Evolutionary conservation across 2,888 invertebrate genomes (phyloP).

Genomic region (Salticus scenicus): DNA sequence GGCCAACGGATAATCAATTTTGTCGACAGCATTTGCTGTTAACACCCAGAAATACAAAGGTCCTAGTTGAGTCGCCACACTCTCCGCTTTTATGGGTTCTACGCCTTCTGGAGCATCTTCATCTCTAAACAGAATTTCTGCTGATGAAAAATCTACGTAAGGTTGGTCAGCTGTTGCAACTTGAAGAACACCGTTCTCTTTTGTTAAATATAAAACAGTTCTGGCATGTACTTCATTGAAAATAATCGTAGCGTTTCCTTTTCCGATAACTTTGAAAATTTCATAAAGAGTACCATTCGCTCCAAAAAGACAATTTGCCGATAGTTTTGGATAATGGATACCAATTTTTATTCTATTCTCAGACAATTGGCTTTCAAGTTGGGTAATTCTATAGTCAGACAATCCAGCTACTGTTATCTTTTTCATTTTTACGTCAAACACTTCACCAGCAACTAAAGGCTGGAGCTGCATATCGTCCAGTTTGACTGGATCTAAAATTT

Average conservation of each 20-base stretch:
- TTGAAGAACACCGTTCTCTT: constrained; percentile 70
- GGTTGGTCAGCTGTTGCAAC: constrained; percentile 72
- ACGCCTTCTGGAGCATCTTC: constrained; percentile 43
- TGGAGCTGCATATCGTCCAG: constrained; percentile 70
- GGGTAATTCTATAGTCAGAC: constrained; percentile 69
- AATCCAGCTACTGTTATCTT: constrained; percentile 68
- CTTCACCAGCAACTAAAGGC: constrained; percentile 71
- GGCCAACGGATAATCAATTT: constrained; percentile 69
- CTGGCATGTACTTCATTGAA: constrained; percentile 72
- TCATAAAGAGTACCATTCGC: constrained; percentile 72
- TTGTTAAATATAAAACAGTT: constrained; percentile 72
- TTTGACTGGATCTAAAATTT: constrained; percentile 70
- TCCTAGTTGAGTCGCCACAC: constrained; percentile 70
- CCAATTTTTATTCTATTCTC: constrained; percentile 70
- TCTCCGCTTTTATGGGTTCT: constrained; percentile 51
- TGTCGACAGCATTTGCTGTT: constrained; percentile 71
- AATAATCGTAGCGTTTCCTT: constrained; percentile 70
- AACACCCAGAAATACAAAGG: constrained; percentile 72
- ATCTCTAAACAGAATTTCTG: constrained; percentile 68
- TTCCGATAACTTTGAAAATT: constrained; percentile 71
- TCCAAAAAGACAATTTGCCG: constrained; percentile 65
- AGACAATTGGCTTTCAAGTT: constrained; percentile 66
- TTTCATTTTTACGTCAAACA: constrained; percentile 69
- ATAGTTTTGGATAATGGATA: constrained; percentile 69
- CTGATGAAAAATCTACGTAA: constrained; percentile 71